These are phyloP conservation scores for Thamnaconus septentrionalis DNA, from an alignment of 2,113 vertebrate species.

Conservation along the genomic window DNA sequence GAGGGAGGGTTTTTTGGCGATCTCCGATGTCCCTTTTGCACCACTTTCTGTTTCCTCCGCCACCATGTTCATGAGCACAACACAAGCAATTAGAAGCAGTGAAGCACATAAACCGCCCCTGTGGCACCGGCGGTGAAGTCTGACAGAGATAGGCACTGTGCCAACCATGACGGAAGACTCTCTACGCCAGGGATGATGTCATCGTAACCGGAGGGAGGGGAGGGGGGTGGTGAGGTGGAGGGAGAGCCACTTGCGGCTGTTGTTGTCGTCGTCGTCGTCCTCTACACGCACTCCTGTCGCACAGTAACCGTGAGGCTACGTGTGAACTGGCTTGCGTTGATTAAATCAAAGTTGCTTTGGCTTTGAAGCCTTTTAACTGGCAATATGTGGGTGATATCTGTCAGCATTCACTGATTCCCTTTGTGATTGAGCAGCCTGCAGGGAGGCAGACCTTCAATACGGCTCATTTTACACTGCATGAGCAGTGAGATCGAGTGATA, in stretches of 20 bases:
- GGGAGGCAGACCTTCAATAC: background rate
- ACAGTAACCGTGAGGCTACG: slow-evolving; percentile 8
- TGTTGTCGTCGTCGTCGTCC: no score
- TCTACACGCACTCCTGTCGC: slow-evolving; percentile 6
- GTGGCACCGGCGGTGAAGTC: slow-evolving; percentile 64
- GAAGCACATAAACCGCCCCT: slow-evolving; percentile 27
- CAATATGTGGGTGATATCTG: slow-evolving; percentile 1
- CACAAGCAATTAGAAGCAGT: slow-evolving; percentile 39
- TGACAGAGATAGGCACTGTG: slow-evolving; percentile 67
- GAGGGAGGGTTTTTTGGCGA: background rate
- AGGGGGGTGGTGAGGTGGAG: no score
- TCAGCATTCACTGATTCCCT: slow-evolving; percentile 28
- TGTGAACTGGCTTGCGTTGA: slow-evolving; percentile 24
- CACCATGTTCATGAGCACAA: slow-evolving; percentile 37
- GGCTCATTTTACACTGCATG: background rate
- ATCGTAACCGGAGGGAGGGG: slow-evolving; percentile 4
- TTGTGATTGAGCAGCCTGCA: slow-evolving; percentile 12
- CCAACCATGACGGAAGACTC: slow-evolving; percentile 65
- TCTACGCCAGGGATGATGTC: slow-evolving; percentile 46
- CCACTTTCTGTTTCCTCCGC: slow-evolving; percentile 2
- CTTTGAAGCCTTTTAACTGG: slow-evolving; percentile 13
- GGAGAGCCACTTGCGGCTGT: no score
- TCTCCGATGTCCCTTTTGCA: slow-evolving; percentile 3
- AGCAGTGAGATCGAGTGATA: slow-evolving; percentile 1
- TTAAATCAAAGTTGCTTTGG: slow-evolving; percentile 37